Conservation (phyloP, 2,888 invertebrate genomes). For the Stomorhina lunata region DNA sequence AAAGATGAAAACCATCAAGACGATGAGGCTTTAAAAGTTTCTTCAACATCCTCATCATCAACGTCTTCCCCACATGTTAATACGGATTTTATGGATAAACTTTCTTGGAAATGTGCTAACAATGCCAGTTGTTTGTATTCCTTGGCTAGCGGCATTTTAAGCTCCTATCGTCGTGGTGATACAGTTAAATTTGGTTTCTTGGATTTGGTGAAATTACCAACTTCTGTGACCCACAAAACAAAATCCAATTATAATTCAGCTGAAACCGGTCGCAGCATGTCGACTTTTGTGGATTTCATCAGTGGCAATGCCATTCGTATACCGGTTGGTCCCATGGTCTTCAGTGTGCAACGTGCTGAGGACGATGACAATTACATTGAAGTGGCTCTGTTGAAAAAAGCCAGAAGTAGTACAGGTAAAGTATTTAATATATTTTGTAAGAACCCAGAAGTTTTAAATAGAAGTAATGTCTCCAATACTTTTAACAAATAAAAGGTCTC, state of each 20-base stretch:
- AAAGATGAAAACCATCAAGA: not conserved
- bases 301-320: conserved; percentile 78
- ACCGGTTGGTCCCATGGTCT: conserved; percentile 79
- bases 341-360: conserved; percentile 78
- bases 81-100: conserved; percentile 74
- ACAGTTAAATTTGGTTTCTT: conserved; percentile 82
- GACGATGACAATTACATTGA: conserved; percentile 78
- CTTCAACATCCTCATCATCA: conserved; percentile 2
- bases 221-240: conserved; percentile 59
- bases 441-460: not conserved
- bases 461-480: too few species aligned
- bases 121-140: conserved; percentile 83
- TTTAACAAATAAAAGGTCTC: too few species aligned
- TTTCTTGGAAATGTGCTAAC: conserved; percentile 82
- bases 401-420: conserved; percentile 74
- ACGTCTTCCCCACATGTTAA: conserved; percentile 66
- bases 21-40: not conserved
- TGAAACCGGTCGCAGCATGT: conserved; percentile 73
- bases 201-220: conserved; percentile 81
- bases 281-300: conserved; percentile 76
- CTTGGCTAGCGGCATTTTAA: conserved; percentile 81
- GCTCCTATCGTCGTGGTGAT: conserved; percentile 81
- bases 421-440: conserved; percentile 18
- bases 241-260: conserved; percentile 67
- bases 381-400: conserved; percentile 77